phyloP scores from a whole-genome alignment of 2,113 vertebrate genomes.

The Butastur rufipennis region DNA sequence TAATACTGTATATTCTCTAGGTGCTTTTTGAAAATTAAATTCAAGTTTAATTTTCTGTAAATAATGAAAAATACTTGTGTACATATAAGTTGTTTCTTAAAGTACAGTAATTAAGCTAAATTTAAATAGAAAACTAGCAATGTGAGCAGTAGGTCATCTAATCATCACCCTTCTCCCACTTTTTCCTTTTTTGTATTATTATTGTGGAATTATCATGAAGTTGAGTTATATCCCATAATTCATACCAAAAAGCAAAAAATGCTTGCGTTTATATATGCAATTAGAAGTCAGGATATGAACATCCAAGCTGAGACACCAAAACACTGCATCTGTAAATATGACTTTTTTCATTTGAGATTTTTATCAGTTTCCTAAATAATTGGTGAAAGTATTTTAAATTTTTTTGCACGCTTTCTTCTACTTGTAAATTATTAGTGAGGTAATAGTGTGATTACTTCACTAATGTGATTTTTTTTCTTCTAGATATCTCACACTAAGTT shows the following conservation, averaged over 20 bases:
- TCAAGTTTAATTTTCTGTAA: background rate
- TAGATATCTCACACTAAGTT: background rate
- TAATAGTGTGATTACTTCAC: background rate
- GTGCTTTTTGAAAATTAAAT: background rate
- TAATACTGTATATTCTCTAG: background rate
- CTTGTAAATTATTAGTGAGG: background rate
- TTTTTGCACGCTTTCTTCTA: background rate
- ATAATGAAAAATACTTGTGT: background rate
- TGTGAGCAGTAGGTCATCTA: background rate
- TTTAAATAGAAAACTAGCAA: background rate
- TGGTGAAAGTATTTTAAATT: background rate
- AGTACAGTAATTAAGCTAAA: background rate
- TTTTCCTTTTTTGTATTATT: background rate
- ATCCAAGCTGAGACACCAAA: background rate
- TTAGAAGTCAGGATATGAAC: background rate
- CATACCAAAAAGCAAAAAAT: background rate
- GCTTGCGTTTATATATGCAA: background rate
- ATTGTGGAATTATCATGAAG: background rate
- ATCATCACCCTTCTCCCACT: background rate
- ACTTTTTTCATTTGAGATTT: background rate
- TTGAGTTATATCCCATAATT: background rate
- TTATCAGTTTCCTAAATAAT: background rate
- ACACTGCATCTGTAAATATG: background rate
- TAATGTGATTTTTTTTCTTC: background rate
- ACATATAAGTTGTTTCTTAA: background rate